phyloP scores from a whole-genome alignment of 2,888 invertebrate species.

The Erebia aethiops region DNA sequence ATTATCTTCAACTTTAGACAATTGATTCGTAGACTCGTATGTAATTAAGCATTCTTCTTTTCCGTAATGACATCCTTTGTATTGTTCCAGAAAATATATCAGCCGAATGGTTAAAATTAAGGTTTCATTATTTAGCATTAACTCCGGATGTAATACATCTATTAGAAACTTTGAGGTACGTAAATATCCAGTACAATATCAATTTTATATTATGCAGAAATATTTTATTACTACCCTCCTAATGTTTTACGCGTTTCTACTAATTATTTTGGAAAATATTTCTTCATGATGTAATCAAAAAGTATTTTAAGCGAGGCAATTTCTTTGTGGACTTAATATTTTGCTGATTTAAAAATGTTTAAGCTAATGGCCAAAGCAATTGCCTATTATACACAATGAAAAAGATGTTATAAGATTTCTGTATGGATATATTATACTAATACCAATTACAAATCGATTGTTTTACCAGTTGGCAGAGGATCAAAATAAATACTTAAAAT shows the following conservation, averaged over 20 bases:
- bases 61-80: constrained; percentile 8
- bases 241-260: not conserved
- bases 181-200: constrained; percentile 46
- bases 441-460: not conserved
- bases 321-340: constrained; percentile 46
- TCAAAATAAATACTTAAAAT: constrained; percentile 1
- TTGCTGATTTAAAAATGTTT: not conserved
- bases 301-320: constrained; percentile 43
- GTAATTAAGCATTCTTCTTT: no score
- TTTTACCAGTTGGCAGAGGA: not conserved
- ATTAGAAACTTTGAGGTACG: constrained; percentile 85
- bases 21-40: no score
- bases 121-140: constrained; percentile 89
- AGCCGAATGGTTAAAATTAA: constrained; percentile 89
- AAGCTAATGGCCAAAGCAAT: constrained; percentile 34
- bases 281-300: constrained; percentile 68
- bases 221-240: constrained; percentile 52
- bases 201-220: constrained; percentile 74
- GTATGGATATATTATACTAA: not conserved
- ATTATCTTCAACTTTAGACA: no score
- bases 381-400: constrained; percentile 35
- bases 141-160: constrained; percentile 87
- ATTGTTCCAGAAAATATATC: constrained; percentile 86
- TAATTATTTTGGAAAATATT: constrained; percentile 55
- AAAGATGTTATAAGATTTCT: constrained; percentile 42